Evolutionary conservation across 2,797 vertebrate species (phyloP).

Genomic region (Pipistrellus nathusii): DNA sequence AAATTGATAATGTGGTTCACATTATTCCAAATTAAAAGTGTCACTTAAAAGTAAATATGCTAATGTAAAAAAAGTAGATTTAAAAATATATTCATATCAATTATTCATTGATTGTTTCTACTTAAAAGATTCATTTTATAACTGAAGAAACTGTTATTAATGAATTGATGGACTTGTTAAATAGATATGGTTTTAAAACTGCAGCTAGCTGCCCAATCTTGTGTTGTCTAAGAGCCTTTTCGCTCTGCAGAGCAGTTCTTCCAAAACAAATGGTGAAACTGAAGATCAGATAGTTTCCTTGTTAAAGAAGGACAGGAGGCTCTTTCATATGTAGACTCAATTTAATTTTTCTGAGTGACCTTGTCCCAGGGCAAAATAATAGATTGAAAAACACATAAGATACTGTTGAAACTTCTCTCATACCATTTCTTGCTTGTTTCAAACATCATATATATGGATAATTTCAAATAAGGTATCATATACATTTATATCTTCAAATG

Average conservation of each 20-base stretch:
- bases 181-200: neutral
- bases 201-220: neutral
- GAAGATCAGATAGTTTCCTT: neutral
- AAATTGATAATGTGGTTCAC: neutral
- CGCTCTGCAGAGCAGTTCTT: neutral
- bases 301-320: neutral
- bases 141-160: neutral
- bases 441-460: neutral
- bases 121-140: neutral
- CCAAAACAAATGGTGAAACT: neutral
- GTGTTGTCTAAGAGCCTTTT: neutral
- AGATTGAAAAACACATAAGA: neutral
- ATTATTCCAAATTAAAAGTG: constrained; percentile 46
- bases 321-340: neutral
- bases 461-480: neutral
- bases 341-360: constrained; percentile 6
- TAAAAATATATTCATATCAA: neutral
- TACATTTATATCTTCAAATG: neutral
- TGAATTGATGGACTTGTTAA: neutral
- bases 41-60: constrained; percentile 8
- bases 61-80: neutral
- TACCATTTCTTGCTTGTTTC: neutral
- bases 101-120: constrained; percentile 17
- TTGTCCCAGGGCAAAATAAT: constrained; percentile 39
- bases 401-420: neutral